phyloP scores from a whole-genome alignment of 1,140 invertebrate species.

The Drosophila sturtevanti region DNA sequence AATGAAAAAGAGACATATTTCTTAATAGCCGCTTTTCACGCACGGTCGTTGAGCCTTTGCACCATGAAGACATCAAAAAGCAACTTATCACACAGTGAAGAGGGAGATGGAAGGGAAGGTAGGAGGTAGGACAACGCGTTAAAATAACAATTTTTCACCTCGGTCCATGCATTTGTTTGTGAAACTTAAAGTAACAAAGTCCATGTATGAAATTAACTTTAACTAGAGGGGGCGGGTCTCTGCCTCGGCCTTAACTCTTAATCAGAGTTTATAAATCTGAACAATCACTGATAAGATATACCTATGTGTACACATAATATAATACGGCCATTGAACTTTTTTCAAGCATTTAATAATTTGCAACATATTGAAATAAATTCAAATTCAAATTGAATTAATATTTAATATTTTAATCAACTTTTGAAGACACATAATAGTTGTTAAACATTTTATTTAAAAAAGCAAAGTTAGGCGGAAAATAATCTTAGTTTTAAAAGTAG shows the following conservation, averaged over 20 bases:
- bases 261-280: background rate
- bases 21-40: constrained; percentile 72
- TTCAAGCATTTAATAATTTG: too few species aligned
- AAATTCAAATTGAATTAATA: too few species aligned
- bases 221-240: background rate
- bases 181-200: too few species aligned
- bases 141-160: constrained; percentile 67
- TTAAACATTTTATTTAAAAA: too few species aligned
- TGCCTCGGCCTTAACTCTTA: background rate
- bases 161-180: constrained; percentile 34
- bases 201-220: too few species aligned
- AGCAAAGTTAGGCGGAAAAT: too few species aligned
- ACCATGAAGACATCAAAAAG: constrained; percentile 45
- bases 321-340: background rate
- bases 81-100: constrained; percentile 18
- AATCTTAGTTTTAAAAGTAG: too few species aligned
- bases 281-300: background rate
- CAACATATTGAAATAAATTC: too few species aligned
- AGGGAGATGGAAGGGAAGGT: background rate
- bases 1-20: constrained; percentile 52
- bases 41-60: constrained; percentile 50
- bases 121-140: constrained; percentile 52
- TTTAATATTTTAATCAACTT: too few species aligned
- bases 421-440: too few species aligned
- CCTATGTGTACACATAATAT: background rate